Evolutionary conservation across 2,797 vertebrate genomes (phyloP), one percentile per base, ranked within the genome.

Genomic region (Phalloptychus januarius): DNA sequence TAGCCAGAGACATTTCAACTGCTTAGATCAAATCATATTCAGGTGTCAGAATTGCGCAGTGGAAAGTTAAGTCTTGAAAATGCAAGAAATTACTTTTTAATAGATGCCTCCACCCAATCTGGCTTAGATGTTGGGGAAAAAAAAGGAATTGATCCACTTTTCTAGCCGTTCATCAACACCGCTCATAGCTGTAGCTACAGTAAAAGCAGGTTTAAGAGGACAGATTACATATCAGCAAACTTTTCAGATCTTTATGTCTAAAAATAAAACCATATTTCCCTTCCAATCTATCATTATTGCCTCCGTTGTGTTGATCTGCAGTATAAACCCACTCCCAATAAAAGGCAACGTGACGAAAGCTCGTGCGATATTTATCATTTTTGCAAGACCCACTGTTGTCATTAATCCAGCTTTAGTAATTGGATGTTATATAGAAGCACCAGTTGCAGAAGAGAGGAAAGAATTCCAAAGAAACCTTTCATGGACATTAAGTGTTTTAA

Each of bases 401-500:
- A 70, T 70, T 36, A 28, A 0, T n/a, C 40, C 67, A 16, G 67
- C 7, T 70, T 20, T 10, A 1, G 23, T 54, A 65, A 74, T 80
- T 61, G 38, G 16, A n/a, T 20, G 15, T 18, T 31, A 56, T 44
- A 54, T 25, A 31, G 18, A 46, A 67, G 50, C 52, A 48, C 15
- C 72, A 58, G 54, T 75, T 79, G 5, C 58, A 56, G 40, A 50
- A 63, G 46, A 77, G 52, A 73, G 31, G 81, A 33, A 70, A 61
- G 50, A 83, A 78, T 69, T 63, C 11, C 48, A 84, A 81, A 81
- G 72, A 82, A 86, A 79, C 46, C 79, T 81, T 58, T 82, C 61
- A 75, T 18, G 20, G 74, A 79, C 77, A 38, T 76, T 86, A 73
- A 79, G 81, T 52, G 82, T 81, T 86, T 87, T 95, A 94, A 95